phyloP scores from a whole-genome alignment of 2,888 invertebrate species.

The Rhorus exstirpatorius region DNA sequence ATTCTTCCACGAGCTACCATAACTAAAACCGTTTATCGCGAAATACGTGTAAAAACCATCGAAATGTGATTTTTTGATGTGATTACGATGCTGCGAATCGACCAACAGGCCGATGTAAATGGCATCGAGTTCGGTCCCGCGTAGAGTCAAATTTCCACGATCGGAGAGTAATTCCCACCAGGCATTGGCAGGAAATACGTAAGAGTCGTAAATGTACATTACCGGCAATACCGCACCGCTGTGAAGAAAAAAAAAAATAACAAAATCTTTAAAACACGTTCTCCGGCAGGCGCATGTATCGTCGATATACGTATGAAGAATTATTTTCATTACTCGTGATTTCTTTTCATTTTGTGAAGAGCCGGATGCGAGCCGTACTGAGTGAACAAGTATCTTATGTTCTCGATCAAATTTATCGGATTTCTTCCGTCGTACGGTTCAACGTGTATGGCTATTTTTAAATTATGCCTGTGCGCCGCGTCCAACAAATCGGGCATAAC shows the following conservation, averaged over 20 bases:
- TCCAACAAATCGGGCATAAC: constrained; percentile 85
- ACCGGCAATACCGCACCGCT: constrained; percentile 87
- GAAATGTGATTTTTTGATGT: constrained; percentile 87
- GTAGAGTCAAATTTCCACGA: constrained; percentile 86
- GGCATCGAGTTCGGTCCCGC: constrained; percentile 88
- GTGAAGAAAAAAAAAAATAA: constrained; percentile 46
- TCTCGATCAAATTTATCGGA: constrained; percentile 86
- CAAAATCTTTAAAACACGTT: background rate
- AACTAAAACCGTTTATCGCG: constrained; percentile 89
- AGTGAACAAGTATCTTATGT: constrained; percentile 86
- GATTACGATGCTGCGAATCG: constrained; percentile 87
- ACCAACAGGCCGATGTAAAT: constrained; percentile 88
- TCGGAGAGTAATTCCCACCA: constrained; percentile 87
- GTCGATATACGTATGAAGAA: background rate
- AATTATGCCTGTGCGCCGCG: constrained; percentile 86
- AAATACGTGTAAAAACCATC: constrained; percentile 90
- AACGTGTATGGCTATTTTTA: constrained; percentile 88
- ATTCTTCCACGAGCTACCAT: constrained; percentile 89
- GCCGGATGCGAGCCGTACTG: constrained; percentile 88
- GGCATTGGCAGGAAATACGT: constrained; percentile 86
- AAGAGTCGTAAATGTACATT: constrained; percentile 90
- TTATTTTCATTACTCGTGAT: constrained; percentile 75
- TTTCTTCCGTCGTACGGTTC: constrained; percentile 88
- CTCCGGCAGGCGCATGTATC: background rate
- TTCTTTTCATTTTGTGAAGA: constrained; percentile 87